Evolutionary conservation across 2,113 vertebrate genomes (phyloP).

Genomic region (Piprites chloris): DNA sequence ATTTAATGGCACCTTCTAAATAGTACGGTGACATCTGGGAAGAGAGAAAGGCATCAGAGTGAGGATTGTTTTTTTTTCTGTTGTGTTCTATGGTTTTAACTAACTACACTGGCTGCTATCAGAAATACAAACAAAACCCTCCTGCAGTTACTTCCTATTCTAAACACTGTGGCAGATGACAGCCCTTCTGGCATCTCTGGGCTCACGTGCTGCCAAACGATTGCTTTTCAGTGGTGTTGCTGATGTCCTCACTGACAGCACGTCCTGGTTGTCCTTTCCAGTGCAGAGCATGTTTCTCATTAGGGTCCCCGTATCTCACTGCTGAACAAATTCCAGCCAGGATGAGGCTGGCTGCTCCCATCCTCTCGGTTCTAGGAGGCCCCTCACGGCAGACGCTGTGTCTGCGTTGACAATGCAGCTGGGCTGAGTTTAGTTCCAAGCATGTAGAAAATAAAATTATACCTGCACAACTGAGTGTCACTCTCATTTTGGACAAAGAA

Average conservation of each 20-base stretch:
- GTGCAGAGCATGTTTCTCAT: not conserved
- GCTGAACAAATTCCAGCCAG: not conserved
- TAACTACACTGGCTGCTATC: not conserved
- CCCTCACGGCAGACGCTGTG: not conserved
- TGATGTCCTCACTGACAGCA: not conserved
- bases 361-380: not conserved
- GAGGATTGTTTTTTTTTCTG: not conserved
- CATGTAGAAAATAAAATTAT: not conserved
- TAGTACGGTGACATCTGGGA: not conserved
- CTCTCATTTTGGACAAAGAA: not conserved
- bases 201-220: not conserved
- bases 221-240: not conserved
- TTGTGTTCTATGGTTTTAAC: not conserved
- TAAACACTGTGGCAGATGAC: not conserved
- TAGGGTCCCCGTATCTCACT: not conserved
- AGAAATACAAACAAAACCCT: not conserved
- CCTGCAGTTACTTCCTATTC: not conserved
- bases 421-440: not conserved
- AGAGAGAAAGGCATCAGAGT: not conserved
- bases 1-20: not conserved
- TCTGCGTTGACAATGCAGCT: not conserved
- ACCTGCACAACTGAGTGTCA: not conserved
- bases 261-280: not conserved
- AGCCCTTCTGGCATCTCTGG: not conserved
- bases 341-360: not conserved